Evolutionary conservation across 2,888 invertebrate genomes (phyloP).

Genomic region (Ochropleura plecta): DNA sequence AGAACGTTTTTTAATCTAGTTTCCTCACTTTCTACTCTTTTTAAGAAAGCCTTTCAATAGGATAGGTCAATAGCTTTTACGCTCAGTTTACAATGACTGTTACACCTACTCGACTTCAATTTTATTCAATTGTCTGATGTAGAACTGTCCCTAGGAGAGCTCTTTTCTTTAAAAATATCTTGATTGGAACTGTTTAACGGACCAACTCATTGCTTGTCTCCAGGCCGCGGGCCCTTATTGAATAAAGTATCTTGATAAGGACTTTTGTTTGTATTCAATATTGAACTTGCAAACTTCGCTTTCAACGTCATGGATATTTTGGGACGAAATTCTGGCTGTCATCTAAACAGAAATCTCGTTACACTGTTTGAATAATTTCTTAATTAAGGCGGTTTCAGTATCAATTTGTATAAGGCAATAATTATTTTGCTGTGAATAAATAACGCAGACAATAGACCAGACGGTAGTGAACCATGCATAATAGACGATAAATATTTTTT

Average conservation of each 20-base stretch:
- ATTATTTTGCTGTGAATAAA: conserved; percentile 33
- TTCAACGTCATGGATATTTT: conserved; percentile 25
- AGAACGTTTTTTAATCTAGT: neutral
- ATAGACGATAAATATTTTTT: conserved; percentile 35
- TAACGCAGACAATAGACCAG: conserved; percentile 22
- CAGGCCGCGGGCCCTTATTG: conserved; percentile 21
- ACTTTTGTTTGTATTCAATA: conserved; percentile 41
- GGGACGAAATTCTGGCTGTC: conserved; percentile 14
- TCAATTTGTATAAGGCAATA: conserved; percentile 23
- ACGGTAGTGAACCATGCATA: conserved; percentile 33
- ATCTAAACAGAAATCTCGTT: conserved; percentile 25
- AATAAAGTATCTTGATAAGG: conserved; percentile 36
- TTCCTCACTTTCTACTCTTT: neutral
- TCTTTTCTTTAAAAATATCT: conserved; percentile 18
- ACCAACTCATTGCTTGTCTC: conserved; percentile 1
- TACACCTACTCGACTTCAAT: neutral
- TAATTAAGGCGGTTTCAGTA: conserved; percentile 40
- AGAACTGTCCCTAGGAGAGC: neutral
- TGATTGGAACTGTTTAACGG: conserved; percentile 5
- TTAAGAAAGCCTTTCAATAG: neutral
- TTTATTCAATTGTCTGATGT: conserved; percentile 2
- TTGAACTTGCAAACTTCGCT: conserved; percentile 50
- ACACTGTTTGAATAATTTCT: conserved; percentile 29
- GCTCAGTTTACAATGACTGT: neutral
- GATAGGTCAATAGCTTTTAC: neutral